These are phyloP conservation scores for Nycticryphes semicollaris DNA, from an alignment of 2,113 vertebrate species.

Conservation along the genomic window DNA sequence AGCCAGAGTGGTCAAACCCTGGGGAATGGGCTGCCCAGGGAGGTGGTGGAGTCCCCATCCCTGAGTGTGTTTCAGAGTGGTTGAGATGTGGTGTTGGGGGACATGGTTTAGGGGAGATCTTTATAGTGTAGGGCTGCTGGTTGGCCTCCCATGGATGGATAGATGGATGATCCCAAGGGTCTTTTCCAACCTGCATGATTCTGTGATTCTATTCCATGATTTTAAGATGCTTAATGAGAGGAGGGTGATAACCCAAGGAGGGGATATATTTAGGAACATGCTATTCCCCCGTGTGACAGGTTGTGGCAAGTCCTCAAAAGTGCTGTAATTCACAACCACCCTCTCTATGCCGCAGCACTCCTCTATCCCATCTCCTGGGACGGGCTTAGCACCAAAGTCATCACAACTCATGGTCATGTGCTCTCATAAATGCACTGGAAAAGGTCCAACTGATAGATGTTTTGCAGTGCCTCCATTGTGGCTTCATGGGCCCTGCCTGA, in stretches of 20 bases:
- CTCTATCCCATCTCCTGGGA: not conserved
- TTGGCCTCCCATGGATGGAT: no score
- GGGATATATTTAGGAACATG: rapidly evolving
- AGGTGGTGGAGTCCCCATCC: no score
- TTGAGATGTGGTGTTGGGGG: no score
- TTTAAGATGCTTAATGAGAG: not conserved
- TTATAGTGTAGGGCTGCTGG: no score
- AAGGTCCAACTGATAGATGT: not conserved
- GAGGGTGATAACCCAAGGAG: not conserved
- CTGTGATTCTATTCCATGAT: no score
- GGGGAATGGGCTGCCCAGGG: no score
- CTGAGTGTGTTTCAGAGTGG: no score
- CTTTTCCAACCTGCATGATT: no score
- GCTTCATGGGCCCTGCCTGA: not conserved
- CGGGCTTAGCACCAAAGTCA: not conserved
- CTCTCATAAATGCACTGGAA: not conserved
- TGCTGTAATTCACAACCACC: not conserved
- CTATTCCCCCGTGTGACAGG: rapidly evolving
- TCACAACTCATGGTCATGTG: not conserved
- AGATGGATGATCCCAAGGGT: no score
- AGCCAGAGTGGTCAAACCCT: no score
- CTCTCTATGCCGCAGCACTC: not conserved
- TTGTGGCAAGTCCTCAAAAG: not conserved
- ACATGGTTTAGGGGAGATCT: no score
- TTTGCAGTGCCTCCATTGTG: not conserved